Percentiles rank a stretch among this genome's conserved stretches.
These are phyloP conservation scores for Drosophila obscura DNA, from an alignment of 1,140 invertebrate genomes.

Conservation along the genomic window DNA sequence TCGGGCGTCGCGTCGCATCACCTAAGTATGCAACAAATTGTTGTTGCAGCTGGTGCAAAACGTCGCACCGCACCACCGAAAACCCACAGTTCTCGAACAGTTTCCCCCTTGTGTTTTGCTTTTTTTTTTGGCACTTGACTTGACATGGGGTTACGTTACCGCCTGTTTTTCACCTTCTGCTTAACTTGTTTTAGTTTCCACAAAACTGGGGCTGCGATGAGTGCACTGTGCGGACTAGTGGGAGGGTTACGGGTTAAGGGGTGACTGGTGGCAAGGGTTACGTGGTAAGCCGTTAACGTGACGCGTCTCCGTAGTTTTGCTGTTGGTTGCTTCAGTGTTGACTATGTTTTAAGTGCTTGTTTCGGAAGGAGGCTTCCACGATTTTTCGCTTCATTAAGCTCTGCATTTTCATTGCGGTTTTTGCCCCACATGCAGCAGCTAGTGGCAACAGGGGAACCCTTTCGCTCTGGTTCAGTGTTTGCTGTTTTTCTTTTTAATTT, in stretches of 20 bases:
- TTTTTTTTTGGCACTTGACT: constrained; percentile 43
- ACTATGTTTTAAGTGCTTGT: constrained; percentile 61
- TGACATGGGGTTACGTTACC: constrained; percentile 9
- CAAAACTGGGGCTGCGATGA: constrained; percentile 12
- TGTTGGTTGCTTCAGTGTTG: constrained; percentile 32
- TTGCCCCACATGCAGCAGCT: background rate
- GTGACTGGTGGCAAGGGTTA: constrained; percentile 3
- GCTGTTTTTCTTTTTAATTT: background rate
- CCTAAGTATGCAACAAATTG: constrained; percentile 69
- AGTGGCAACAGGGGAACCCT: background rate
- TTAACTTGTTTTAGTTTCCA: constrained; percentile 43
- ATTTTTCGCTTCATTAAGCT: constrained; percentile 51
- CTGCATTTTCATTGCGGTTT: constrained; percentile 14
- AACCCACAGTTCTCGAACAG: too few relatives aligned
- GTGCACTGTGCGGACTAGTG: background rate
- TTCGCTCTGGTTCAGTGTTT: too few relatives aligned
- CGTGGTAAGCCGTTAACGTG: constrained; percentile 54
- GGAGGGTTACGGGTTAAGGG: background rate
- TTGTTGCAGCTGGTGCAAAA: constrained; percentile 12
- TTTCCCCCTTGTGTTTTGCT: background rate
- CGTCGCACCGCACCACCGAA: background rate
- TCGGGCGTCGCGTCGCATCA: background rate
- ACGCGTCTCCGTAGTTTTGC: background rate
- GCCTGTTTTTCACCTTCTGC: constrained; percentile 20
- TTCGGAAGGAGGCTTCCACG: constrained; percentile 14